Evolutionary conservation across 2,888 invertebrate species (phyloP), one percentile per base, ranked within the genome.

Genomic region (Dysmachus trigonus): DNA sequence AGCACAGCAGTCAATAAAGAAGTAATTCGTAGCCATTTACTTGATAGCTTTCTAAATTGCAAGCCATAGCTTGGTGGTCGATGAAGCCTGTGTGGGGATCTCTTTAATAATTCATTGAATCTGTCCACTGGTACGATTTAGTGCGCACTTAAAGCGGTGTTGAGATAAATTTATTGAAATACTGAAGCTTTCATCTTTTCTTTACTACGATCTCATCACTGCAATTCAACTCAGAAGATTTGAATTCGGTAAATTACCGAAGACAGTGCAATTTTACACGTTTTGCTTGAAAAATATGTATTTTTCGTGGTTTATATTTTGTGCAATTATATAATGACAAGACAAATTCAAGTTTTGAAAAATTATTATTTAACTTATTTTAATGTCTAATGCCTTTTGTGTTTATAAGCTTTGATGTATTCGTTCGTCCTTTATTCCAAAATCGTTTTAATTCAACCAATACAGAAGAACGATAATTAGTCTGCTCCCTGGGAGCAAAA

Each of bases 21-120:
- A 87, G 88, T 88, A 87, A 88, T 88, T 88, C 87, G 88, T 88
- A 86, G 88, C 88, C 88, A 88, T 88, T 88, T 88, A 88, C 88
- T 73, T 88, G 88, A 88, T 88, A 87, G 88, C 88, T 88, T 87
- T 86, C 87, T 83, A 88, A 88, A 88, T 87, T 88, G 87, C 87
- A 85, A 87, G 87, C 87, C 87, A 88, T 76, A 84, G 62, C 30
- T 33, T 38, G 62, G 74, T 74, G 84, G 51, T 13, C 38, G 84
- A 62, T n/a, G 82, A 71, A 53, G 33, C 82, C 82, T 35, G 38
- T 51, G 38, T 35, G 82, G 47, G 47, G 33, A 82, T 33, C 82
- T 82, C 82, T 82, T 82, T 82, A 82, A 82, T 82, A 82, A 82
- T 82, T 82, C 82, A 82, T 82, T 71, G 82, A 71, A 82, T 82